Evolutionary conservation across 2,797 vertebrate species (phyloP), one percentile per base, ranked within the genome.

Genomic region (Rallus crepitans): DNA sequence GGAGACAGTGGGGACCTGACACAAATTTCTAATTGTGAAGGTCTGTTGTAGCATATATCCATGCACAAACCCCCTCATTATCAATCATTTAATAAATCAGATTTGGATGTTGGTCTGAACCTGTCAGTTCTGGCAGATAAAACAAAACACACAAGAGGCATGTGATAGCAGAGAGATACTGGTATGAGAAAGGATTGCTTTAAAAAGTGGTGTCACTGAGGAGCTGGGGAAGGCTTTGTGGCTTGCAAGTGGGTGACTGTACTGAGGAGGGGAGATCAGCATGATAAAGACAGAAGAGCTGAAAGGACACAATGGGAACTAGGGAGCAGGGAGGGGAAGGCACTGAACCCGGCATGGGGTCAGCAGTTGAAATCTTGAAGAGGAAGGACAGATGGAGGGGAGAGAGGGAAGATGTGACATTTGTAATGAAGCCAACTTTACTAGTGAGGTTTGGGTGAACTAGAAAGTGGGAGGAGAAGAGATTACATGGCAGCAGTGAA

Each of bases 221-320:
- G 40, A 91, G 75, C 76, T 76, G 69, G 42, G 82, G 82, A 81
- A 75, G 63, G 56, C 63, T 93, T 90, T 96, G 76, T 96, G 89
- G 47, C 80, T 75, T 79, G 42, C n/a, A 87, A 86, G 31, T 57
- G 66, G 73, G 69, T 0, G 11, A 66, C 77, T 48, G 19, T 52
- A 68, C 75, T 52, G 64, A 50, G 23, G 30, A 81, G 65, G 23
- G 56, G 31, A 78, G 61, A 93, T 97, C 94, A 94, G 89, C 94
- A 91, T 95, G 95, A 95, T 94, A 92, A 94, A 94, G 92, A 57
- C 70, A 40, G 61, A 90, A 72, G 64, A 79, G 63, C 91, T 90
- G 95, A 91, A 88, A 93, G 70, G 50, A 82, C 87, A 90, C 82
- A 91, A 96, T 94, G 57, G 82, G 66, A 83, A 31, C 45, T 64